Conservation (phyloP, 2,888 invertebrate species). For the Protophormia terraenovae region DNA sequence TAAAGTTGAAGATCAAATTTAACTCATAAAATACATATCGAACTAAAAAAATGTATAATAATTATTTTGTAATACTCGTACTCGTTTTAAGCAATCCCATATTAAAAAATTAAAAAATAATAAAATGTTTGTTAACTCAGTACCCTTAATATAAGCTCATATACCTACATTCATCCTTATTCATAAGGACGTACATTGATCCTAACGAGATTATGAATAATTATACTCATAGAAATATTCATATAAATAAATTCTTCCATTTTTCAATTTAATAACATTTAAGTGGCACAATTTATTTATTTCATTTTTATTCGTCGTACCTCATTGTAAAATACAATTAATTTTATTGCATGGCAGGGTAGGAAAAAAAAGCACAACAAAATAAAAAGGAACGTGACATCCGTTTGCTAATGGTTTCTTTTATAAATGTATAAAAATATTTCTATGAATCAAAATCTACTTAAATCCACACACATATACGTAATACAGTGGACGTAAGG, state of each 20-base stretch:
- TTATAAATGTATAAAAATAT: conserved; percentile 45
- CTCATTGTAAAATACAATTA: conserved; percentile 75
- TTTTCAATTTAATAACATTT: conserved; percentile 76
- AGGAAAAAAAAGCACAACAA: conserved; percentile 49
- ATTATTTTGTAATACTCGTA: too few relatives aligned
- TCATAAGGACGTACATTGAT: not conserved
- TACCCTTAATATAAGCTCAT: not conserved
- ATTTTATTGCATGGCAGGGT: conserved; percentile 79
- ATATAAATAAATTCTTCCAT: conserved; percentile 70
- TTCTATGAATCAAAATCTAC: not conserved
- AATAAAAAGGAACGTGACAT: conserved; percentile 69
- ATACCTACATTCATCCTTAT: not conserved
- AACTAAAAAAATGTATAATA: too few relatives aligned
- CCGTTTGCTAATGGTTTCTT: conserved; percentile 61
- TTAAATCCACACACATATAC: not conserved
- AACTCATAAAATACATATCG: too few relatives aligned
- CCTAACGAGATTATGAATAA: conserved; percentile 73
- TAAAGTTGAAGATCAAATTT: too few relatives aligned
- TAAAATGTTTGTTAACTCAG: not conserved
- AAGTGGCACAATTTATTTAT: conserved; percentile 73
- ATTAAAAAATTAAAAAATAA: too few relatives aligned
- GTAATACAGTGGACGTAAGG: not conserved
- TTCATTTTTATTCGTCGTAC: conserved; percentile 50
- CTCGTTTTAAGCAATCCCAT: too few relatives aligned
- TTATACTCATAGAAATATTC: conserved; percentile 70